Percentiles rank a stretch among this genome's conserved stretches.
Conservation (phyloP, 2,113 vertebrate species). For the Cathartes aura region DNA sequence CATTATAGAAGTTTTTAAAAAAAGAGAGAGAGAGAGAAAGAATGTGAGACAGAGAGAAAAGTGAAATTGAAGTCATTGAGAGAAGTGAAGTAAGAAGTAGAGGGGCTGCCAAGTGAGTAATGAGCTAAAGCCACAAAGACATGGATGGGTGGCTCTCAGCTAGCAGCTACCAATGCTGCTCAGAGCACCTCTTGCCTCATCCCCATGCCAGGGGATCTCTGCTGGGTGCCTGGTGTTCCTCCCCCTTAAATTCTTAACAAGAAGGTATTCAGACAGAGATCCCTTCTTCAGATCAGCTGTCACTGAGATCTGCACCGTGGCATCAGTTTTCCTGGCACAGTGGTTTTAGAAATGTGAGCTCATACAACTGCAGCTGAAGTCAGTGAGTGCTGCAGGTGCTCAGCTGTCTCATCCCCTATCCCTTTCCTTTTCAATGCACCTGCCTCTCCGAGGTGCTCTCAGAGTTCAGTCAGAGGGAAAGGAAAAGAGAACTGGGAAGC, state of each 20-base stretch:
- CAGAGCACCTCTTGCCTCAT: not conserved
- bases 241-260: not conserved
- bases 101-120: not conserved
- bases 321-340: not conserved
- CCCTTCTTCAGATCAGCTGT: not conserved
- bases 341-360: not conserved
- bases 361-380: not conserved
- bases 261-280: not conserved
- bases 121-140: not conserved
- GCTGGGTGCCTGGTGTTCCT: fast-evolving
- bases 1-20: not conserved
- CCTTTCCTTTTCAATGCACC: not conserved
- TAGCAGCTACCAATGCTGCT: not conserved
- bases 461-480: not conserved
- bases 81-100: not conserved
- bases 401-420: not conserved
- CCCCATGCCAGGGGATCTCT: not conserved
- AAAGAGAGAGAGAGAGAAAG: not conserved
- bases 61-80: not conserved
- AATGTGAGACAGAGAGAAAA: not conserved
- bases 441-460: not conserved
- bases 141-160: not conserved
- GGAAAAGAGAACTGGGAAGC: not conserved
- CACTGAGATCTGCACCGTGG: not conserved
- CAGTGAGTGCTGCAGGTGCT: not conserved